These are phyloP conservation scores for Psylliodes chrysocephalus DNA, from an alignment of 2,888 invertebrate species.

Conservation along the genomic window DNA sequence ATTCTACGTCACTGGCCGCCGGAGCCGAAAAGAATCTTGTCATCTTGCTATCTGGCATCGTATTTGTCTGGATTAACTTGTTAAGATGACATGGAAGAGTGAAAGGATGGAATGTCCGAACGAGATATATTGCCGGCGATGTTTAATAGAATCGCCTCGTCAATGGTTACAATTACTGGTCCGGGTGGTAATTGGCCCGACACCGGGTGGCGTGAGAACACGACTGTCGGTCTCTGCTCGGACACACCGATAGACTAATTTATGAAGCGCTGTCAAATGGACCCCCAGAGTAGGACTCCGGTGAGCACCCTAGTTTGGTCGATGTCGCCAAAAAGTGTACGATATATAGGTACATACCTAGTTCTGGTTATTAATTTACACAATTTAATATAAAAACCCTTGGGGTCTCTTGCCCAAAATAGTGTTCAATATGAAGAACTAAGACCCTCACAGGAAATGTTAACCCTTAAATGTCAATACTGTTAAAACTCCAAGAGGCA, in stretches of 20 bases:
- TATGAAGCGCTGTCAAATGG: conserved; percentile 48
- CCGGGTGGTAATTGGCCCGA: conserved; percentile 52
- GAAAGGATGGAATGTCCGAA: conserved; percentile 47
- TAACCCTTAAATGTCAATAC: too few relatives aligned
- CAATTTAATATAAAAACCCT: too few relatives aligned
- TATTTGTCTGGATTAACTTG: conserved; percentile 50
- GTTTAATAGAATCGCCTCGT: conserved; percentile 50
- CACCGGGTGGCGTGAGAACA: conserved; percentile 53
- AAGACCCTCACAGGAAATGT: too few relatives aligned
- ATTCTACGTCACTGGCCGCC: conserved; percentile 18
- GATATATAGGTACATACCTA: too few relatives aligned
- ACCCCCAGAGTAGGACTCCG: conserved; percentile 33
- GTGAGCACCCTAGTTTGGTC: too few relatives aligned
- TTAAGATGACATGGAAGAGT: conserved; percentile 48
- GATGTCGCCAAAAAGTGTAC: too few relatives aligned
- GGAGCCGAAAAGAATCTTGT: conserved; percentile 28
- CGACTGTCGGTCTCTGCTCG: conserved; percentile 45
- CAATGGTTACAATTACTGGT: conserved; percentile 51
- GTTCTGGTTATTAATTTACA: too few relatives aligned
- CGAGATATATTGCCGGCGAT: conserved; percentile 41
- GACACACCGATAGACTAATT: conserved; percentile 47
- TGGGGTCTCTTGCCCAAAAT: too few relatives aligned
- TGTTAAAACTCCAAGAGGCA: too few relatives aligned
- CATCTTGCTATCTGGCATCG: conserved; percentile 46
- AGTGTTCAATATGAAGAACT: too few relatives aligned